A percentile compares a stretch with the other conserved stretches of the same genome.
Conservation (phyloP, 2,888 invertebrate species). For the Metallyticus violacea region DNA sequence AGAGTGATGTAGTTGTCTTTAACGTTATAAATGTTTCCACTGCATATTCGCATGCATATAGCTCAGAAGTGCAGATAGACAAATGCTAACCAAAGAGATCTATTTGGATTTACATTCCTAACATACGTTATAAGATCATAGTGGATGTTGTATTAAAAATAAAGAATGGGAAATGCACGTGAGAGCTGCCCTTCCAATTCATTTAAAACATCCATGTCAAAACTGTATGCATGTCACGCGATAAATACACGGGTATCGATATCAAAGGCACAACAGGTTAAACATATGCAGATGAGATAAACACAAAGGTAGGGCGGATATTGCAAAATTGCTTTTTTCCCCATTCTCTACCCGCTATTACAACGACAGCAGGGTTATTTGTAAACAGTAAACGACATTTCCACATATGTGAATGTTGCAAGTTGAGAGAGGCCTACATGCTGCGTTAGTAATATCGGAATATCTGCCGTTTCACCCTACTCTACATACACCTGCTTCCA, state of each 20-base stretch:
- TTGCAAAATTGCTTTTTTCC: neutral
- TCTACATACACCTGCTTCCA: neutral
- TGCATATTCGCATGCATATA: too few species aligned
- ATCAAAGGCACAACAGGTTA: neutral
- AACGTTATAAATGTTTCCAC: too few species aligned
- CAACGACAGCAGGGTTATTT: neutral
- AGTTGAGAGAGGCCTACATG: too few species aligned
- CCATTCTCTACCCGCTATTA: neutral
- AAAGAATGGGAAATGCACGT: neutral
- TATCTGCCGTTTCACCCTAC: too few species aligned
- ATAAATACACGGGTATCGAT: neutral
- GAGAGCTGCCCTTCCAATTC: neutral
- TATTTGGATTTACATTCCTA: too few species aligned
- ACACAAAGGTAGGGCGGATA: neutral
- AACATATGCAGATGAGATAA: neutral
- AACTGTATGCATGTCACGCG: neutral
- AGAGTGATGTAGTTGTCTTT: too few species aligned
- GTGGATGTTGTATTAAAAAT: neutral
- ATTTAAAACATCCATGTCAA: neutral
- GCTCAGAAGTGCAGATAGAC: too few species aligned
- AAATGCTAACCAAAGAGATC: too few species aligned
- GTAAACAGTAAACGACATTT: neutral
- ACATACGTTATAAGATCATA: too few species aligned
- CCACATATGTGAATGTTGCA: neutral
- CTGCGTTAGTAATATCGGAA: too few species aligned